Conservation (phyloP, 2,113 vertebrate species). For the Carassius carassius region DNA sequence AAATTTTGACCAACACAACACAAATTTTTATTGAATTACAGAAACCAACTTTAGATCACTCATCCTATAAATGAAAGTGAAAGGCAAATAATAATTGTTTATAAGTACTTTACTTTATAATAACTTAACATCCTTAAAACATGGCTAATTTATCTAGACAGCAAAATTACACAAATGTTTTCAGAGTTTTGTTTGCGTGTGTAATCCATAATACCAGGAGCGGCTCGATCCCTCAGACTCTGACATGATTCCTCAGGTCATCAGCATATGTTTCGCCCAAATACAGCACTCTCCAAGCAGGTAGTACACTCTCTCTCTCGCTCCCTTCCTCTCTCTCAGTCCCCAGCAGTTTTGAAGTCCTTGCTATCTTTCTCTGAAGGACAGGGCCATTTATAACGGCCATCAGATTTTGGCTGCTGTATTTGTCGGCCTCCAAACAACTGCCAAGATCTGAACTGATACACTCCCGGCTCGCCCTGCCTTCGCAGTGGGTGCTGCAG, state of each 20-base stretch:
- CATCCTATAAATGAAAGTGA: too few species aligned
- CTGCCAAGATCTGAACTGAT: constrained; percentile 41
- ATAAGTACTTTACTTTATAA: too few species aligned
- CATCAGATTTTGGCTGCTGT: constrained; percentile 44
- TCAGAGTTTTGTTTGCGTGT: too few species aligned
- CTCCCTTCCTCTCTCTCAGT: neutral
- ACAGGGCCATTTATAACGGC: constrained; percentile 53
- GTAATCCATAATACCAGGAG: neutral
- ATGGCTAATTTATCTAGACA: too few species aligned
- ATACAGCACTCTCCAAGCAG: constrained; percentile 43
- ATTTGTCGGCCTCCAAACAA: constrained; percentile 40
- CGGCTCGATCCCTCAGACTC: constrained; percentile 24
- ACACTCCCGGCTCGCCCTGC: neutral
- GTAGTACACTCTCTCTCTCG: constrained; percentile 1
- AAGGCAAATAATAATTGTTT: too few species aligned
- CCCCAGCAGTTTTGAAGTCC: constrained; percentile 47
- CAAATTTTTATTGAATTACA: too few species aligned
- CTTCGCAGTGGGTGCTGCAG: constrained; percentile 7
- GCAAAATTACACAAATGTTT: too few species aligned
- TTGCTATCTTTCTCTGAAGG: constrained; percentile 54
- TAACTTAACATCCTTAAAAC: too few species aligned
- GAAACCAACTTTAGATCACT: too few species aligned
- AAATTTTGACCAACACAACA: too few species aligned
- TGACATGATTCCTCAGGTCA: constrained; percentile 35
- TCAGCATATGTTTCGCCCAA: constrained; percentile 42